A percentile compares a stretch with the other conserved stretches of the same genome.
Evolutionary conservation across 2,888 invertebrate species (phyloP).

Genomic region (Tupiocoris notatus): DNA sequence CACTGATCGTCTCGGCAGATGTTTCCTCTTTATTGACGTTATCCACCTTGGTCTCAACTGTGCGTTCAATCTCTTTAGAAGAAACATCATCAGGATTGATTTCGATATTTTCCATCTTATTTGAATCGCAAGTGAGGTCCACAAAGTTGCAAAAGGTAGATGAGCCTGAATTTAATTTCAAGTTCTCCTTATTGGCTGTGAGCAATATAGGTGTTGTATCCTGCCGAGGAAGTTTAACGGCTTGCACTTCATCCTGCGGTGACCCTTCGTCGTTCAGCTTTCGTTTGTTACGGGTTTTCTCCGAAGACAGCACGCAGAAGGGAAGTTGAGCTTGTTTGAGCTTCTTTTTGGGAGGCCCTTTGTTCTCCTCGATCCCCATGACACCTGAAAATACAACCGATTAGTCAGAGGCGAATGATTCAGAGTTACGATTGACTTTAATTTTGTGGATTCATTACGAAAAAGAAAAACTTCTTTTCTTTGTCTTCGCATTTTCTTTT

Average conservation of each 20-base stretch:
- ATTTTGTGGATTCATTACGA: too few species aligned
- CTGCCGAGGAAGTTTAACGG: conserved; percentile 12
- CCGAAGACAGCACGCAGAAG: conserved; percentile 55
- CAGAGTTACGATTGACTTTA: too few species aligned
- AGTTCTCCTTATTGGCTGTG: conserved; percentile 25
- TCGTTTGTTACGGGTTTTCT: conserved; percentile 21
- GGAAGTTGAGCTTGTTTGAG: conserved; percentile 60
- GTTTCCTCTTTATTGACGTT: not conserved
- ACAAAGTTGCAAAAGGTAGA: not conserved
- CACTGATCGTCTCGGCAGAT: too few species aligned
- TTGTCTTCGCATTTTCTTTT: too few species aligned
- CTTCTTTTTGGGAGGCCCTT: conserved; percentile 59
- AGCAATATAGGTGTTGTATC: not conserved
- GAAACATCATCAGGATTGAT: not conserved
- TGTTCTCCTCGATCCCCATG: conserved; percentile 41
- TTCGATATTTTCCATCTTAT: not conserved
- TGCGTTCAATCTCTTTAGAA: not conserved
- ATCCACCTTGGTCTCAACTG: not conserved
- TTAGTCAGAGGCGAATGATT: too few species aligned
- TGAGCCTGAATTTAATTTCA: not conserved
- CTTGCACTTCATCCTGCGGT: not conserved
- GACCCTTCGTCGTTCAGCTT: conserved; percentile 12
- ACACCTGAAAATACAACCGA: not conserved
- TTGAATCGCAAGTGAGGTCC: not conserved
- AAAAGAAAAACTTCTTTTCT: too few species aligned